Evolutionary conservation across 2,797 vertebrate genomes (phyloP), one percentile per base, ranked within the genome.

Genomic region (Lacerta bilineata): DNA sequence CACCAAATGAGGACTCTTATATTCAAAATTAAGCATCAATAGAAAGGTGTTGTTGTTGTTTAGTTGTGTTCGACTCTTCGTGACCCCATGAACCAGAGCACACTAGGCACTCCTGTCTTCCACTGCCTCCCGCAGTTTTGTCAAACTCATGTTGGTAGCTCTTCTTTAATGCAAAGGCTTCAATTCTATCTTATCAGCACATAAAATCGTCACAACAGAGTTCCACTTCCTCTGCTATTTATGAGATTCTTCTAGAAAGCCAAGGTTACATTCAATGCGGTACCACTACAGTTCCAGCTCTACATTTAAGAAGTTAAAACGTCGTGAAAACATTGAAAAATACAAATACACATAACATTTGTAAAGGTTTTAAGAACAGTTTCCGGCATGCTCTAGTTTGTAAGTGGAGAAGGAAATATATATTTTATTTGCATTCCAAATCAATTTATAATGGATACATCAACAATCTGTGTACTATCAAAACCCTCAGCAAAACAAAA

Each of bases 111-210:
- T 33, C 33, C 33, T 33, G 33, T 33, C 33, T 33, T 33, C 33
- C 33, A 33, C 33, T 33, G 33, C 33, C 33, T 33, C 33, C 33
- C 33, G 33, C 33, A 33, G 33, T 33, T 33, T 33, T 33, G 33
- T 33, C 33, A 33, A 33, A 33, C 33, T 33, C 33, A 33, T 33
- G 33, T 33, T 33, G 33, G 33, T 33, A 33, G 33, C 33, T 33
- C 33, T 33, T 33, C 33, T 33, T 33, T 33, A 33, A 33, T 33
- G 33, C 33, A 33, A 33, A 33, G 33, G 33, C 33, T 33, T 33
- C 33, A 33, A 33, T 87, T 93, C 83, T 85, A 87, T 84, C 92
- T 92, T 93, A 93, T 94, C 92, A 92, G 90, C 81, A 93, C 88
- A 94, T 94, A 93, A 95, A 95, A 95, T 90, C 90, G 90, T 87